phyloP scores from a whole-genome alignment of 53 echinoderm and acorn worm species.

The Hippasteria phrygiana region DNA sequence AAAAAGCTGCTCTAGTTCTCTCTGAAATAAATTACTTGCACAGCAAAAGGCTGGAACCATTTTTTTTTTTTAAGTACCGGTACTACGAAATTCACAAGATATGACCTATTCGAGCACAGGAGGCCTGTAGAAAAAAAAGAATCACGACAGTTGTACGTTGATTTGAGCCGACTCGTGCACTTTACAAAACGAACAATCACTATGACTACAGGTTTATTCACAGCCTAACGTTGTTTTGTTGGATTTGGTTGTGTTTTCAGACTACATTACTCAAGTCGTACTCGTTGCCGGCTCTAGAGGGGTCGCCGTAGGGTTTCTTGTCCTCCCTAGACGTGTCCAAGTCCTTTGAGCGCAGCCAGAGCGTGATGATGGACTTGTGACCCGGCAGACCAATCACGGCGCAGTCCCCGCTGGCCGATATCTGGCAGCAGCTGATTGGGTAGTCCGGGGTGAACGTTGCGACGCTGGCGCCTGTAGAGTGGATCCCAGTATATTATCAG shows the following conservation, averaged over 20 bases:
- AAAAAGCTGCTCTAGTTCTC: too few species aligned
- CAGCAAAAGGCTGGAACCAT: too few species aligned
- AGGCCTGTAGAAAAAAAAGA: background rate
- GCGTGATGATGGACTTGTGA: conserved; percentile 79
- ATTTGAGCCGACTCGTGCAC: background rate
- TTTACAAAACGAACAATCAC: background rate
- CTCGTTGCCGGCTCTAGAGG: conserved; percentile 69
- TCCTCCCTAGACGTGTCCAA: conserved; percentile 74
- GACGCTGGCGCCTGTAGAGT: conserved; percentile 75
- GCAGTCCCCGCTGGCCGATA: conserved; percentile 91
- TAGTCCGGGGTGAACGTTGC: conserved; percentile 93
- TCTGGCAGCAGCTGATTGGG: conserved; percentile 99
- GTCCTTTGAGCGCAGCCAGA: conserved; percentile 84
- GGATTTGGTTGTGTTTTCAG: background rate
- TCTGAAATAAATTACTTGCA: too few species aligned
- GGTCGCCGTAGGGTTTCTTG: conserved; percentile 77
- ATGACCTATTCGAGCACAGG: too few species aligned
- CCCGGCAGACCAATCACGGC: conserved; percentile 90
- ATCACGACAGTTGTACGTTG: background rate
- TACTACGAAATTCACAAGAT: too few species aligned
- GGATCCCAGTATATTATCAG: conserved; percentile 1
- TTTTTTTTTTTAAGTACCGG: background rate
- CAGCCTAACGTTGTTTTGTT: background rate
- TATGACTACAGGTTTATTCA: background rate
- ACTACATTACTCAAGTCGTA: conserved; percentile 65